Percentiles rank a stretch among this genome's conserved stretches.
Evolutionary conservation across 2,113 vertebrate species (phyloP).

Genomic region (Balaeniceps rex): DNA sequence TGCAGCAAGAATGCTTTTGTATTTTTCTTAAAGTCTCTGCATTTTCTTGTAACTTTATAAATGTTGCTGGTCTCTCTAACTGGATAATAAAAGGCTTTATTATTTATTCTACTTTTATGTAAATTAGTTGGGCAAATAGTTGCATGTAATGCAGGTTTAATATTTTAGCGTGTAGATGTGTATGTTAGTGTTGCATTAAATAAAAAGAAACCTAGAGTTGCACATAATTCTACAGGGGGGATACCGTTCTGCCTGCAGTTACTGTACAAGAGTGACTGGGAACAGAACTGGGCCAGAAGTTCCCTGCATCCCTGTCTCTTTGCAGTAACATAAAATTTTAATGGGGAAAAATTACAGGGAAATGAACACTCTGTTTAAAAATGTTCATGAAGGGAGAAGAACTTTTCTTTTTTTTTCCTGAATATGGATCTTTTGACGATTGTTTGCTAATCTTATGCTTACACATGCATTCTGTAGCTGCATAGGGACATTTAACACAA

Average conservation of each 20-base stretch:
- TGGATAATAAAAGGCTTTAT: neutral
- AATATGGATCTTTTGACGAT: neutral
- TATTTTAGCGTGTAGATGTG: neutral
- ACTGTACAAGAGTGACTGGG: neutral
- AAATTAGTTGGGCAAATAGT: neutral
- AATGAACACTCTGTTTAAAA: neutral
- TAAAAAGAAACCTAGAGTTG: neutral
- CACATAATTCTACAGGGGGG: neutral
- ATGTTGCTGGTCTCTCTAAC: neutral
- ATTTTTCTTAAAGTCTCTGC: neutral
- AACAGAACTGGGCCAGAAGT: neutral
- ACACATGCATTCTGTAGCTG: neutral
- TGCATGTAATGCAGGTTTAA: neutral
- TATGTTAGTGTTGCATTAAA: neutral
- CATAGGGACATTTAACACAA: neutral
- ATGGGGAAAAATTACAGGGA: neutral
- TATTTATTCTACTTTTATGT: neutral
- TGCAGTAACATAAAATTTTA: neutral
- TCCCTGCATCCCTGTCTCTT: neutral
- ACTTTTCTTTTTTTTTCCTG: neutral
- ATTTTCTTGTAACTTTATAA: neutral
- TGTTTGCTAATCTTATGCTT: neutral
- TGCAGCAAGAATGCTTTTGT: neutral
- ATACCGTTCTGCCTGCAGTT: neutral
- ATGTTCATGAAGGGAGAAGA: neutral